Percentiles rank a stretch among this genome's conserved stretches.
Evolutionary conservation across 2,888 invertebrate genomes (phyloP).

Genomic region (Elysia crispata): DNA sequence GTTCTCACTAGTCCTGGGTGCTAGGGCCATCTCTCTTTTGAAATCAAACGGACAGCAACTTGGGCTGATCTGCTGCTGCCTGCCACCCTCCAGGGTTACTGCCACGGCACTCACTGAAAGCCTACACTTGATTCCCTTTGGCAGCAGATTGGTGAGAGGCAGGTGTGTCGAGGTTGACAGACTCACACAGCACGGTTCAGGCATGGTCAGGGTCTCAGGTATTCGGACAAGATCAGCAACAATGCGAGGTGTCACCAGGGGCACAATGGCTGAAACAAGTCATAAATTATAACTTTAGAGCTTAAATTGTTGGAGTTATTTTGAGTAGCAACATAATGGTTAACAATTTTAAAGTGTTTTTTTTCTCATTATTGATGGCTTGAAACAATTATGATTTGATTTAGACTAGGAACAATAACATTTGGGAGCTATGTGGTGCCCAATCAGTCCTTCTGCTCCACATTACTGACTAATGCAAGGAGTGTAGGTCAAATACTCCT

Average conservation of each 20-base stretch:
- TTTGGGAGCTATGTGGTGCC: too few relatives aligned
- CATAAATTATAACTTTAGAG: neutral
- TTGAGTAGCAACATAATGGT: too few relatives aligned
- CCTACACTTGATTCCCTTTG: constrained; percentile 31
- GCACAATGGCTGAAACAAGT: constrained; percentile 28
- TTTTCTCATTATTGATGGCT: too few relatives aligned
- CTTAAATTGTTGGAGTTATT: too few relatives aligned
- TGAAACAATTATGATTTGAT: too few relatives aligned
- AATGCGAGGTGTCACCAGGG: constrained; percentile 20
- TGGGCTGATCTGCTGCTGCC: constrained; percentile 19
- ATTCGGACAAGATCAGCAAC: constrained; percentile 9
- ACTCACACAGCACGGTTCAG: constrained; percentile 34
- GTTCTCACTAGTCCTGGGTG: constrained; percentile 3
- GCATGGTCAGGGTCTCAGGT: constrained; percentile 15
- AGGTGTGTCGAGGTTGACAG: constrained; percentile 27
- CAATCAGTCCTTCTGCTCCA: too few relatives aligned
- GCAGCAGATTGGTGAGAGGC: constrained; percentile 19
- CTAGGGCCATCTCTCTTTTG: constrained; percentile 21
- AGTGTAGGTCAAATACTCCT: too few relatives aligned
- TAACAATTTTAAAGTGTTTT: too few relatives aligned
- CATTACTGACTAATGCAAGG: too few relatives aligned
- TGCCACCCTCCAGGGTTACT: neutral
- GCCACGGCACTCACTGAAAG: constrained; percentile 33
- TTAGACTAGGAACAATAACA: too few relatives aligned
- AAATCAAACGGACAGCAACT: constrained; percentile 38